phyloP scores from a whole-genome alignment of 2,113 vertebrate species.

The Ictalurus punctatus region DNA sequence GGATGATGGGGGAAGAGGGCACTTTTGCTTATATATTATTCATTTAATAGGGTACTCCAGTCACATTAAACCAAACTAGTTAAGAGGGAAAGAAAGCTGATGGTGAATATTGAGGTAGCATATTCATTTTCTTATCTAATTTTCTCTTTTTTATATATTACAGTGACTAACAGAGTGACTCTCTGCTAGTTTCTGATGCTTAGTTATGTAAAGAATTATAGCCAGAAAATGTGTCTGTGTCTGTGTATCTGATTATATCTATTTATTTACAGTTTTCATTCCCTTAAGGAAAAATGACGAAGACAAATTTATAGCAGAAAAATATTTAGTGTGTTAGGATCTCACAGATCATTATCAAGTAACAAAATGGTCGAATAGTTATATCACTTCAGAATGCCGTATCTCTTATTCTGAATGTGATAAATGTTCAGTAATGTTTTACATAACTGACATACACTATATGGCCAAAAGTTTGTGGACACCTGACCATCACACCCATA shows the following conservation, averaged over 20 bases:
- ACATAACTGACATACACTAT: neutral
- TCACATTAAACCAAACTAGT: neutral
- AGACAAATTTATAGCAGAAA: neutral
- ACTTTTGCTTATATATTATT: constrained; percentile 16
- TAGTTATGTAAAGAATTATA: neutral
- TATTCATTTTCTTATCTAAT: neutral
- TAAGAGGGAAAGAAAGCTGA: neutral
- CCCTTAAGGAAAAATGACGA: neutral
- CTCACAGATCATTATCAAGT: neutral
- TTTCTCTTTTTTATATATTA: neutral
- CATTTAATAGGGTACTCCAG: neutral
- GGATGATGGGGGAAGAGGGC: constrained; percentile 12
- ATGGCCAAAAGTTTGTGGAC: neutral
- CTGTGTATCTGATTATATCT: neutral
- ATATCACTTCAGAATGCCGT: neutral
- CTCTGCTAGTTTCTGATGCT: neutral
- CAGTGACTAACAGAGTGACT: neutral
- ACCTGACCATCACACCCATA: neutral
- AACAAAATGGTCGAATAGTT: neutral
- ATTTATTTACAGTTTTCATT: neutral
- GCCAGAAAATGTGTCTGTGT: neutral
- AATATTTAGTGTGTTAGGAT: neutral
- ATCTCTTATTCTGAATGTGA: neutral
- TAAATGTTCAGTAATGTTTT: neutral
- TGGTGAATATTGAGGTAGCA: neutral